Evolutionary conservation across 2,797 vertebrate genomes (phyloP), one percentile per base, ranked within the genome.

Genomic region (Babyrousa celebensis): DNA sequence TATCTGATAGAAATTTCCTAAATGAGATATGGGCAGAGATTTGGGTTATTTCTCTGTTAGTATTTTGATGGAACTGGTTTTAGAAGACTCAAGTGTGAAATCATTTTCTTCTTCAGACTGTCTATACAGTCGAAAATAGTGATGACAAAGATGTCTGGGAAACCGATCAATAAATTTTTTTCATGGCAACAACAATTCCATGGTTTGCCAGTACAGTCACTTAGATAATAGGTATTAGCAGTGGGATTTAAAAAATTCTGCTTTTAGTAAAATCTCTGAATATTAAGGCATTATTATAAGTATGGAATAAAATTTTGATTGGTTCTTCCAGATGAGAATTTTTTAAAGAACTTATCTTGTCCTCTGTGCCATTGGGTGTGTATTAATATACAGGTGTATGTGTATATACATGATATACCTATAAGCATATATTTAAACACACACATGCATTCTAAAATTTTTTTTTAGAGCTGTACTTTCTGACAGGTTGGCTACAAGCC

Each of bases 251-350:
- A 6, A 7, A 48, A 95, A 8, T 43, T 65, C 67, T 96, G 54
- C 80, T 94, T 96, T 96, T 94, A 78, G 56, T 92, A 87, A 94
- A 25, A 82, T 78, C 36, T 91, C 29, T 95, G 91, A 97, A 91
- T 93, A 95, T 88, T 87, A 89, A 94, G 89, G 27, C 36, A 70
- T 4, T 93, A 21, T 36, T 97, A 93, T 7, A 92, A 96, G 23
- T 79, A 70, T 94, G 65, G 97, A 95, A 94, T 85, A 98, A 96
- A 97, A 75, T 54, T 98, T 93, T 92, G 9, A 21, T 71, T 86
- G 25, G 85, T 78, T 92, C 67, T 85, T 94, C 8, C 60, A 72
- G 60, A 65, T 87, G 84, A 89, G 43, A 72, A 74, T 27, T 91
- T 93, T 96, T 95, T 23, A 48, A 91, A 75, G n/a, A 92, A 56